Conservation (phyloP, 2,888 invertebrate species). For the Epinotia demarniana region DNA sequence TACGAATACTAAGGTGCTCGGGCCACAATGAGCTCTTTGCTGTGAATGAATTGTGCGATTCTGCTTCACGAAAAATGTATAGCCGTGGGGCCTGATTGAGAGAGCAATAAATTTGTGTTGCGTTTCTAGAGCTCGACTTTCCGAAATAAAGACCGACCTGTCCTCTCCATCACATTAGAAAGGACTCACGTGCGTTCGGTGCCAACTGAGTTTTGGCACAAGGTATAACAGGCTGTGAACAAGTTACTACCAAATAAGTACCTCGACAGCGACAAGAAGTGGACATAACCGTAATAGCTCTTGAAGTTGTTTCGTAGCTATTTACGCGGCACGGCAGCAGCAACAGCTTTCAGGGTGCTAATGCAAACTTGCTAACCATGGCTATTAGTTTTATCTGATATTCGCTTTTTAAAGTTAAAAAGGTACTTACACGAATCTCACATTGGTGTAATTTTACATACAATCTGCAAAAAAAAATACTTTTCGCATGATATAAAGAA, state of each 20-base stretch:
- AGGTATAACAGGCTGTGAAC: background rate
- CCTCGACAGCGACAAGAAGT: background rate
- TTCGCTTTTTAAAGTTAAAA: background rate
- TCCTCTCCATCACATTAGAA: constrained; percentile 22
- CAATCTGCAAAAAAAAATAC: background rate
- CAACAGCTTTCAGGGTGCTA: constrained; percentile 1
- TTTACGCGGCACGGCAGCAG: background rate
- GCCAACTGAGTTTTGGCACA: background rate
- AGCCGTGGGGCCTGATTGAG: constrained; percentile 66
- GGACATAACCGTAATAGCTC: background rate
- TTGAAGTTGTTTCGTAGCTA: background rate
- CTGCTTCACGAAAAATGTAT: constrained; percentile 56
- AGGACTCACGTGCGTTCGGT: background rate
- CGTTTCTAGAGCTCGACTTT: constrained; percentile 58
- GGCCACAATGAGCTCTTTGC: constrained; percentile 57
- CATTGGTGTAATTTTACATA: background rate
- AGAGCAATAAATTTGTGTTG: constrained; percentile 71
- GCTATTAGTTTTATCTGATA: background rate
- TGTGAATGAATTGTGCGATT: constrained; percentile 54
- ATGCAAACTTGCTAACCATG: background rate
- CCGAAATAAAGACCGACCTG: constrained; percentile 26
- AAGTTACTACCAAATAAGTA: background rate
- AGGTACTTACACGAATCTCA: background rate
- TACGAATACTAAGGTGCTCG: constrained; percentile 41
- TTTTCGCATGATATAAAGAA: constrained; percentile 49